These are phyloP conservation scores for Merops nubicus DNA, from an alignment of 2,113 vertebrate species.

Conservation along the genomic window DNA sequence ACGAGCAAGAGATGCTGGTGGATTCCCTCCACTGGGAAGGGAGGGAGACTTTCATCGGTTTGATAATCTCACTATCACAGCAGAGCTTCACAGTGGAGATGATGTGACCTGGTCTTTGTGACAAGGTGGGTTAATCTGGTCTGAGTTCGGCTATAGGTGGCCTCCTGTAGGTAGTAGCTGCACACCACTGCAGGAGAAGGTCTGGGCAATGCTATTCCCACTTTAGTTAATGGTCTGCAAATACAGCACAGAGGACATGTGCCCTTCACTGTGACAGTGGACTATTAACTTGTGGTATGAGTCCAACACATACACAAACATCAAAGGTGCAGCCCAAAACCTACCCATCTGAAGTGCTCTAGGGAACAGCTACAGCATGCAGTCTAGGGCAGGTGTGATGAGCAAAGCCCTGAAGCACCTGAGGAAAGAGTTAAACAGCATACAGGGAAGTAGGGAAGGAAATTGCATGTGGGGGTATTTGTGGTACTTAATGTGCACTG, in stretches of 20 bases:
- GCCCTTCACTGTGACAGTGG: neutral
- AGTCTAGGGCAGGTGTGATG: neutral
- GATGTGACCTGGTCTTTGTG: neutral
- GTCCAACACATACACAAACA: neutral
- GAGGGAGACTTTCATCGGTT: neutral
- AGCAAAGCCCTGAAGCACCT: neutral
- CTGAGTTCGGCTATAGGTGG: neutral
- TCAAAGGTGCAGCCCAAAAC: neutral
- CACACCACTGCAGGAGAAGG: neutral
- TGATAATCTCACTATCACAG: neutral
- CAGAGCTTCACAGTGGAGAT: neutral
- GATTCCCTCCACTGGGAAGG: neutral
- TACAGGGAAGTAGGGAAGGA: neutral
- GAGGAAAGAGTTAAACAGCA: neutral
- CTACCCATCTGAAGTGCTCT: neutral
- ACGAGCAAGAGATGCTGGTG: neutral
- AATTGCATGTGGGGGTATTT: fast-evolving
- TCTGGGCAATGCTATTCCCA: neutral
- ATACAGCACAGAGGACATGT: neutral
- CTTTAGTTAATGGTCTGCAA: neutral
- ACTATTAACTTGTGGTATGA: fast-evolving
- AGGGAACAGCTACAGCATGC: neutral
- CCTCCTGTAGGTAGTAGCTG: neutral
- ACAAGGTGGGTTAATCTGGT: neutral
- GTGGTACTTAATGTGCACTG: neutral